Conservation (phyloP, 2,113 vertebrate genomes). For the Bubo blakistoni region DNA sequence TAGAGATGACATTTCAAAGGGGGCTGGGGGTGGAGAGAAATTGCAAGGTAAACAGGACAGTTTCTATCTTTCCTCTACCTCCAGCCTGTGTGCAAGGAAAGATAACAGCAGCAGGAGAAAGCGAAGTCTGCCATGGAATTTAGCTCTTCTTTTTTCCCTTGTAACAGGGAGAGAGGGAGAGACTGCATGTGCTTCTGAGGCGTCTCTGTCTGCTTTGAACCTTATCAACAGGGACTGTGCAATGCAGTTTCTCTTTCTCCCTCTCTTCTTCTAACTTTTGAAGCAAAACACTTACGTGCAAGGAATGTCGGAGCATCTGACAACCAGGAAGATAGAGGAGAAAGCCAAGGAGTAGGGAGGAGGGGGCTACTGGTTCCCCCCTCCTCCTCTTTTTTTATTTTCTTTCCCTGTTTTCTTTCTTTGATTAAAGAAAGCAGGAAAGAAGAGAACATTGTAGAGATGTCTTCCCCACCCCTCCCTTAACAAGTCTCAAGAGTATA, state of each 20-base stretch:
- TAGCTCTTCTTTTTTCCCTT: constrained; percentile 38
- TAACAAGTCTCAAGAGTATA: constrained; percentile 59
- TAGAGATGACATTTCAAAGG: constrained; percentile 50
- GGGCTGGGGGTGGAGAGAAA: constrained; percentile 4
- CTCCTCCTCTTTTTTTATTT: background rate
- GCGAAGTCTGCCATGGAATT: constrained; percentile 47
- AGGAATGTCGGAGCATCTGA: constrained; percentile 63
- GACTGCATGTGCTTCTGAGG: constrained; percentile 58
- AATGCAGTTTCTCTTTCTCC: constrained; percentile 47
- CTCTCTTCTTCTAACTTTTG: constrained; percentile 62
- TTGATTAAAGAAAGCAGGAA: constrained; percentile 50
- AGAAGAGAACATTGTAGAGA: constrained; percentile 15
- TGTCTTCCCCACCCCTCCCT: constrained; percentile 17
- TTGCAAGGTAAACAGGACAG: constrained; percentile 52
- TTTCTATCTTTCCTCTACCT: constrained; percentile 45
- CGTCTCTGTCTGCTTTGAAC: constrained; percentile 66
- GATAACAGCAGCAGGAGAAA: constrained; percentile 63
- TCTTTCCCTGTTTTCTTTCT: background rate
- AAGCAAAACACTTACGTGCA: constrained; percentile 67
- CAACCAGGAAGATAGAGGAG: constrained; percentile 20
- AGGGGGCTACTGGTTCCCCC: background rate
- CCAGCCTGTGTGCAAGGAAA: constrained; percentile 46
- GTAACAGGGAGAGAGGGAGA: constrained; percentile 9
- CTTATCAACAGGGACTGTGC: constrained; percentile 70
- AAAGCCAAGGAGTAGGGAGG: constrained; percentile 27